These are phyloP conservation scores for Actinopyga echinites DNA, from an alignment of 53 echinoderm and acorn worm genomes.

Conservation along the genomic window DNA sequence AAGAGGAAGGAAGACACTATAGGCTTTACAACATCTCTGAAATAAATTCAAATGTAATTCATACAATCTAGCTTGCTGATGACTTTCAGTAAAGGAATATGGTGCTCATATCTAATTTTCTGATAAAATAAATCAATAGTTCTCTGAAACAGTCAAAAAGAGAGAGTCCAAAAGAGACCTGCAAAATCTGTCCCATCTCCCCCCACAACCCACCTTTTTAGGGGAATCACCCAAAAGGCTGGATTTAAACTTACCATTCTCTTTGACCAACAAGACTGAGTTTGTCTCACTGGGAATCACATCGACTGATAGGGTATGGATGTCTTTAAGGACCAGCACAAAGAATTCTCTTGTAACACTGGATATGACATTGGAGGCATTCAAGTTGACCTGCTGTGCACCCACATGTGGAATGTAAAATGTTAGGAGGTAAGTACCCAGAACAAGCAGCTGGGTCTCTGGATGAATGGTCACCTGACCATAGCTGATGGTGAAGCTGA, in stretches of 20 bases:
- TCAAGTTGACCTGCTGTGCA: conserved; percentile 56
- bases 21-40: too few species aligned
- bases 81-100: too few species aligned
- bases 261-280: conserved; percentile 51
- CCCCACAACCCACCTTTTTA: too few species aligned
- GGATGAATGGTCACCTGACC: conserved; percentile 16
- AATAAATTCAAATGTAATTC: too few species aligned
- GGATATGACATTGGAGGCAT: conserved; percentile 76
- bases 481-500: conserved; percentile 47
- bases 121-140: too few species aligned
- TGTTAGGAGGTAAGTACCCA: conserved; percentile 46
- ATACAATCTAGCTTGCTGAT: too few species aligned
- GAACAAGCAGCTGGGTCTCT: not conserved
- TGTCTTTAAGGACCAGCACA: conserved; percentile 61
- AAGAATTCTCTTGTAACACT: conserved; percentile 20
- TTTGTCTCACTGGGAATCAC: not conserved
- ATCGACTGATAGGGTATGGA: conserved; percentile 57
- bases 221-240: too few species aligned
- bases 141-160: too few species aligned
- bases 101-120: too few species aligned
- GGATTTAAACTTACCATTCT: conserved; percentile 65
- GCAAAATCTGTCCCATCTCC: too few species aligned
- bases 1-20: too few species aligned
- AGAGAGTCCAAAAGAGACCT: too few species aligned
- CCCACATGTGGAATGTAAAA: conserved; percentile 44